These are phyloP conservation scores for Sebastes glaucus DNA, from an alignment of 2,797 vertebrate genomes.

Conservation along the genomic window DNA sequence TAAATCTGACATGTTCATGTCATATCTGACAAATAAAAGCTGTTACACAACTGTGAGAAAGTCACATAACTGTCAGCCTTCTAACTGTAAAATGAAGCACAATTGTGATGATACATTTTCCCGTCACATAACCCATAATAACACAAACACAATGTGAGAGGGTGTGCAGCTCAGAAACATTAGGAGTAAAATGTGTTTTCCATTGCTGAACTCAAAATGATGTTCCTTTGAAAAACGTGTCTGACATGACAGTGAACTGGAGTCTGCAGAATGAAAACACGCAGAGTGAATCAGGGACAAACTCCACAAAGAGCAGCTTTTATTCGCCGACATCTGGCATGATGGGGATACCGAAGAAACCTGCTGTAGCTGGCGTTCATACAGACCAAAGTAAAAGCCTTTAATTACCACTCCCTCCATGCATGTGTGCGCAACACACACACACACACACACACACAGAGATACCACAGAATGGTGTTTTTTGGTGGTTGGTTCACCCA, in stretches of 20 bases:
- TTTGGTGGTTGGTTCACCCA: constrained; percentile 10
- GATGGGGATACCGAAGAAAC: not conserved
- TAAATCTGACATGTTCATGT: not conserved
- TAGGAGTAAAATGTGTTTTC: constrained; percentile 3
- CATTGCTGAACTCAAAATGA: constrained; percentile 9
- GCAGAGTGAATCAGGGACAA: constrained; percentile 15
- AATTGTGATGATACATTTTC: not conserved
- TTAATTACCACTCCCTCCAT: constrained; percentile 26
- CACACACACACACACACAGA: not conserved
- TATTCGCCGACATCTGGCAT: constrained; percentile 15
- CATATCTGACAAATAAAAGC: not conserved
- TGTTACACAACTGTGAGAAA: not conserved
- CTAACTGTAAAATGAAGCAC: not conserved
- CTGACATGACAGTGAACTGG: not conserved
- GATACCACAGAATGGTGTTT: constrained; percentile 4
- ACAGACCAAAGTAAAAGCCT: constrained; percentile 43
- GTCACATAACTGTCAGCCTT: not conserved
- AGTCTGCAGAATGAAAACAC: constrained; percentile 5
- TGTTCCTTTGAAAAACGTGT: not conserved
- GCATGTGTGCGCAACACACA: not conserved
- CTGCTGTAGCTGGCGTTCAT: constrained; percentile 18
- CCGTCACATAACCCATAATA: not conserved
- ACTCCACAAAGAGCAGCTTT: constrained; percentile 43
- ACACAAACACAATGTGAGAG: not conserved
- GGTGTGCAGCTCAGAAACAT: not conserved